Percentiles rank a stretch among this genome's conserved stretches.
These are phyloP conservation scores for Forbesichthys papilliferus DNA, from an alignment of 2,113 vertebrate genomes.

Conservation along the genomic window DNA sequence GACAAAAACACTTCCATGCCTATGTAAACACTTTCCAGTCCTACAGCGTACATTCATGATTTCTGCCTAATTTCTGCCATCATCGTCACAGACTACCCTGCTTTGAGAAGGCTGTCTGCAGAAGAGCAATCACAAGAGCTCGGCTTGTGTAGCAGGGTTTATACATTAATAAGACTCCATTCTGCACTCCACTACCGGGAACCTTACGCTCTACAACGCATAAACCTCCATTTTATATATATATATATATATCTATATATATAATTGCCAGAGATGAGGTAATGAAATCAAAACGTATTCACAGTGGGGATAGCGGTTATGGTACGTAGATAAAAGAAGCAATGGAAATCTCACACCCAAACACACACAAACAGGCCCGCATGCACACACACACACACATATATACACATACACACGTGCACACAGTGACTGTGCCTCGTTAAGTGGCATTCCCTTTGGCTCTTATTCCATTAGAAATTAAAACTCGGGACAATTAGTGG, in stretches of 20 bases:
- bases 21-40: slow-evolving; percentile 67
- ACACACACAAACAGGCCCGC: neutral
- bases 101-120: slow-evolving; percentile 43
- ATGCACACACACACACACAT: neutral
- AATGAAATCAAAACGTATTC: slow-evolving; percentile 46
- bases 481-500: slow-evolving; percentile 74
- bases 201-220: slow-evolving; percentile 15
- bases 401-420: slow-evolving; percentile 16
- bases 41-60: slow-evolving; percentile 44
- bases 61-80: slow-evolving; percentile 49
- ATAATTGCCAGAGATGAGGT: slow-evolving; percentile 43
- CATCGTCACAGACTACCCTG: slow-evolving; percentile 45
- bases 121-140: slow-evolving; percentile 40
- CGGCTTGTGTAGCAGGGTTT: slow-evolving; percentile 12
- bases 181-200: slow-evolving; percentile 7
- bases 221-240: neutral
- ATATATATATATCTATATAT: no score
- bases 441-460: slow-evolving; percentile 68
- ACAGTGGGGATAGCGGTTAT: slow-evolving; percentile 51
- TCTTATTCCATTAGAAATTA: slow-evolving; percentile 75
- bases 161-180: slow-evolving; percentile 20
- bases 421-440: slow-evolving; percentile 60
- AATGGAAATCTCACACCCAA: slow-evolving; percentile 1
- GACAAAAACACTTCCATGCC: slow-evolving; percentile 70
- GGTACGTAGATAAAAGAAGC: slow-evolving; percentile 62